Evolutionary conservation across 30 jellyfish, hydroid and myxozoan species (phyloP), one percentile per base, ranked within the genome.

Genomic region (Turritopsis rubra): DNA sequence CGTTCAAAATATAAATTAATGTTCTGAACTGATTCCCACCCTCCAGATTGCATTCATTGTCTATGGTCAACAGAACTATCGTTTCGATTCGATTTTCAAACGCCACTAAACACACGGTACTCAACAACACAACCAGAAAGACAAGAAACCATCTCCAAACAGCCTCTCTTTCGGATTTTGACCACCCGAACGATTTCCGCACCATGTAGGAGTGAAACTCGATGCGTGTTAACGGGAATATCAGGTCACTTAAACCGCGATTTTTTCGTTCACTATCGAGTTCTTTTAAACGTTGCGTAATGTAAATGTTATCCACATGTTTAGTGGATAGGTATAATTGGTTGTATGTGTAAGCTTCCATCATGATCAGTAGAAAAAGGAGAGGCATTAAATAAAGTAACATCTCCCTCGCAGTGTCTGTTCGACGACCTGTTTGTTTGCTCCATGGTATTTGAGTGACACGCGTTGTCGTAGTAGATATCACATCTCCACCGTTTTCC

Each of bases 131-230:
- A 5, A 84, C 81, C 16, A 53, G 16, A 91, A 90, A 88, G 16
- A 87, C 83, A 30, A 88, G 17, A 65, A 92, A 29, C 98, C 98
- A 92, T 41, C 71, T 83, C 16, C 85, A 31, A 22, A 88, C 82
- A 53, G 68, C 83, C 66, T 73, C 73, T 54, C 78, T 52, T 73
- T 92, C 98, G 19, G 28, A 78, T 0, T 86, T 75, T 71, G 98
- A 85, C 81, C 76, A 85, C 75, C 79, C 52, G 30, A 92, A 81
- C 21, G 94, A 84, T 28, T 91, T 79, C 0, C 96, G 98, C 79
- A 92, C 87, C 20, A 88, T 79, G 65, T 92, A 92, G 28, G 83
- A 79, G n/a, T 95, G 96, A 84, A 92, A 88, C 78, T 92, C 98
- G 66, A 87, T 88, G 86, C 91, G 86, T 22, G 96, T 88, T 66